Evolutionary conservation across 2,113 vertebrate species (phyloP).

Genomic region (Mustelus asterias): DNA sequence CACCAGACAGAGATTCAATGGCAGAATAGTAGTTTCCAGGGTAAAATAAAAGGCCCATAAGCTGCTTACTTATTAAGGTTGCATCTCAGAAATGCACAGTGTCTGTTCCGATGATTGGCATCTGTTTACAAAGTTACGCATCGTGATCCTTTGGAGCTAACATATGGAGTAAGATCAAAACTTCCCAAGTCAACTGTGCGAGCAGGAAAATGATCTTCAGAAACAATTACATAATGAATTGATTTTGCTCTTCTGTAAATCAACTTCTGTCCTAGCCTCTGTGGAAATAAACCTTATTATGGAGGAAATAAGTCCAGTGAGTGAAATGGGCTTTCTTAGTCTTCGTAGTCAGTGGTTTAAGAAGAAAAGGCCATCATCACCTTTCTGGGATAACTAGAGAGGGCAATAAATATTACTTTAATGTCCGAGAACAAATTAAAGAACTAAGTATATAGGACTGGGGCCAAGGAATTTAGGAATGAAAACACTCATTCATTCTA

Average conservation of each 20-base stretch:
- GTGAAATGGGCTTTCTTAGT: neutral
- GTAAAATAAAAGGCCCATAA: neutral
- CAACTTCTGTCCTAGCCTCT: neutral
- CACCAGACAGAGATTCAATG: constrained; percentile 14
- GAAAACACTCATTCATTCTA: neutral
- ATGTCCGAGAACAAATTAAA: too few relatives aligned
- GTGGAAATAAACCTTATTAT: neutral
- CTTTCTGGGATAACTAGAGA: neutral
- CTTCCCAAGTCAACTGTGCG: neutral
- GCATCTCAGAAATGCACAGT: neutral
- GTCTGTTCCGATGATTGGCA: neutral
- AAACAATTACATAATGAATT: constrained; percentile 29
- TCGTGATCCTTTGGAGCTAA: neutral
- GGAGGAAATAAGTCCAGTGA: neutral
- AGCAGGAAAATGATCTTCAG: constrained; percentile 26
- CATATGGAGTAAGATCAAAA: neutral
- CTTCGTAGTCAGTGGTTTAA: neutral
- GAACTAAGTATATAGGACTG: neutral
- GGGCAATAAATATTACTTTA: neutral
- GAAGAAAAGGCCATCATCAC: neutral
- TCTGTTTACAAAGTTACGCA: neutral
- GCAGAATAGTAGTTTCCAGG: neutral
- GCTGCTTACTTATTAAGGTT: neutral
- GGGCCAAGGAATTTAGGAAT: neutral
- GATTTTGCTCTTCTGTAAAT: neutral